Base-by-base conservation (phyloP, 53 echinoderm and acorn worm species). In the Crossaster papposus region DNA sequence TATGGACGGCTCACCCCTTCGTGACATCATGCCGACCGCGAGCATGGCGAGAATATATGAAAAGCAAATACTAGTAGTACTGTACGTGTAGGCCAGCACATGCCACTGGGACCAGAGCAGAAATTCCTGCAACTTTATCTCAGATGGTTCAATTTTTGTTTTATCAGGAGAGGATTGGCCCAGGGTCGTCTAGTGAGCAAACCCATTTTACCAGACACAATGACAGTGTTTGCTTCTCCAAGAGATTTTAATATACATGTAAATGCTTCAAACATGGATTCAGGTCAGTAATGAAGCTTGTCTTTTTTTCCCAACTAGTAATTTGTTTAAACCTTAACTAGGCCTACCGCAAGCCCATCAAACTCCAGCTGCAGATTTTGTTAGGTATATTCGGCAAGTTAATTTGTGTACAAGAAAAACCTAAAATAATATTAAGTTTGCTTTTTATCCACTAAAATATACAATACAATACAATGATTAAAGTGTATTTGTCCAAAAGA, bases 181-280 rank as follows among this genome's bases (percentile, higher is more conserved):
- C 97, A 97, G 65, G 97, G 97, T 35, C 91, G 94, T 65, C 93
- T 97, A 34, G 90, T 94, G 9, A 95, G 81, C 78, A 94, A 95
- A 44, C 88, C 97, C 28, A 28, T 94, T 1, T 74, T 97, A 2
- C 95, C 97, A 75, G 95, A 97, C 73, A 91, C 93, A 6, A 91
- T 97, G 91, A 97, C 97, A 1, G 93, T 95, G 5, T 97, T 84
- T 90, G 95, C 97, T 44, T 94, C 95, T 12, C 97, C 97, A 33
- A 75, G 77, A 32, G 92, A 88, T 73, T 32, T 77, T 54, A 92
- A 68, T 72, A 64, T 53, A 54, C 34, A 55, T 33, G 68, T 53
- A 54, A 51, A 55, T 33, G 68, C 52, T 89, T 65, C 64, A 37
- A 53, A 78, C 58, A 79, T 54, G 53, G 90, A 81, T 30, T 72